Conservation (phyloP, 2,113 vertebrate species). For the Corvus hawaiiensis region DNA sequence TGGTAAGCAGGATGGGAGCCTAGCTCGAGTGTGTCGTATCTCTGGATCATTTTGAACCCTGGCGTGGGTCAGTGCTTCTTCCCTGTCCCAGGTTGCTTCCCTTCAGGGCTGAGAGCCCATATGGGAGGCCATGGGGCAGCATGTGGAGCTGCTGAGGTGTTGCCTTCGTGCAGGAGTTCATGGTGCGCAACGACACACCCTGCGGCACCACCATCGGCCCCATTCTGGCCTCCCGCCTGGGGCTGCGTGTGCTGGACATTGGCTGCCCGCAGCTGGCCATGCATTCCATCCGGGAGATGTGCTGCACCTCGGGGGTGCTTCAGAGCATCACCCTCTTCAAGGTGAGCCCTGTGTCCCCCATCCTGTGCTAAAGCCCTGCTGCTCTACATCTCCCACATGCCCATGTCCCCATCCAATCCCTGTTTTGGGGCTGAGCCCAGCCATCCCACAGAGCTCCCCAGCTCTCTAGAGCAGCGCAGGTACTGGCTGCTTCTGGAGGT, state of each 20-base stretch:
- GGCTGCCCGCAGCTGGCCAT: conserved; percentile 93
- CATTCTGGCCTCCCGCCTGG: conserved; percentile 89
- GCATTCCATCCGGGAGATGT: conserved; percentile 98
- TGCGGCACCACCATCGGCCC: conserved; percentile 94
- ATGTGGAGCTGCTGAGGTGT: not conserved
- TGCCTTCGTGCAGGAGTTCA: conserved; percentile 79
- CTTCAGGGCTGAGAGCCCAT: not conserved
- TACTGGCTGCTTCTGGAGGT: not conserved
- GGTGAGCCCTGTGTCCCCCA: conserved; percentile 59
- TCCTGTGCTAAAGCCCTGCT: not conserved
- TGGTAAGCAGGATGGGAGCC: not conserved
- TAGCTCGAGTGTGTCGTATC: not conserved
- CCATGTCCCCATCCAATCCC: not conserved
- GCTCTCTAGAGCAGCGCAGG: not conserved
- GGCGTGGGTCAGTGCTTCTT: rapidly evolving
- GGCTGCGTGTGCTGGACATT: conserved; percentile 87
- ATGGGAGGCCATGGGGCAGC: not conserved
- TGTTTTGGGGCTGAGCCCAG: not conserved
- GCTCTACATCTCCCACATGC: rapidly evolving
- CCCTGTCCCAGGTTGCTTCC: not conserved
- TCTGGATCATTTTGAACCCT: not conserved
- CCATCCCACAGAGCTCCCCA: not conserved
- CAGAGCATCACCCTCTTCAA: conserved; percentile 91
- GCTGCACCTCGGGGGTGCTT: conserved; percentile 89
- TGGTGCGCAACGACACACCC: conserved; percentile 92